phyloP scores from a whole-genome alignment of 2,113 vertebrate species.

The Actinemys pallida region DNA sequence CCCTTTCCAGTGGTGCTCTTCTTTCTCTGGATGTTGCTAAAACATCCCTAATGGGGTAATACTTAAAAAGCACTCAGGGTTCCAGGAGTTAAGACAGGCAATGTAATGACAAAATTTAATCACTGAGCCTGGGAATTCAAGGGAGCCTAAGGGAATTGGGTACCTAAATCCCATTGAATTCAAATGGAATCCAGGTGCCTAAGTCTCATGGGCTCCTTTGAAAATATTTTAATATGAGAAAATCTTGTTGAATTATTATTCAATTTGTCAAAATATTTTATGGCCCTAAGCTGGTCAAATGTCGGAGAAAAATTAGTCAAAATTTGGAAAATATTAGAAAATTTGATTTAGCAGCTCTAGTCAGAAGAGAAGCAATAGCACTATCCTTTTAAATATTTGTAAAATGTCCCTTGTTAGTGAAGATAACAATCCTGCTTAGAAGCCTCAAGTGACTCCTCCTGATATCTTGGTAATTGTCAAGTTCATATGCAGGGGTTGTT shows the following conservation, averaged over 20 bases:
- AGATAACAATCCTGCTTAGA: slow-evolving; percentile 35
- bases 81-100: slow-evolving; percentile 27
- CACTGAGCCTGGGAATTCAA: slow-evolving; percentile 49
- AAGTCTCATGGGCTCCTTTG: neutral
- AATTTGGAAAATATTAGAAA: neutral
- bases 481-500: neutral
- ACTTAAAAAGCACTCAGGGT: slow-evolving; percentile 29
- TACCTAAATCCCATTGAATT: slow-evolving; percentile 20
- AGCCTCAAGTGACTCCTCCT: slow-evolving; percentile 55
- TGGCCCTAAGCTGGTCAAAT: neutral
- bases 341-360: neutral
- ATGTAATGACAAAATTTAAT: slow-evolving; percentile 38
- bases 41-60: neutral
- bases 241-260: neutral
- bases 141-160: slow-evolving; percentile 34
- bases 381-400: neutral
- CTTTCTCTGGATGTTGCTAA: slow-evolving; percentile 28
- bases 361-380: neutral
- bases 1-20: slow-evolving; percentile 25
- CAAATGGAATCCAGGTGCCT: slow-evolving; percentile 1
- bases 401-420: slow-evolving; percentile 24
- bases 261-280: neutral
- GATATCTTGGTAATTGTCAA: neutral
- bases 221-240: slow-evolving; percentile 48
- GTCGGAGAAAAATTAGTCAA: neutral